Evolutionary conservation across 2,888 invertebrate genomes (phyloP).

Genomic region (Arge pagana): DNA sequence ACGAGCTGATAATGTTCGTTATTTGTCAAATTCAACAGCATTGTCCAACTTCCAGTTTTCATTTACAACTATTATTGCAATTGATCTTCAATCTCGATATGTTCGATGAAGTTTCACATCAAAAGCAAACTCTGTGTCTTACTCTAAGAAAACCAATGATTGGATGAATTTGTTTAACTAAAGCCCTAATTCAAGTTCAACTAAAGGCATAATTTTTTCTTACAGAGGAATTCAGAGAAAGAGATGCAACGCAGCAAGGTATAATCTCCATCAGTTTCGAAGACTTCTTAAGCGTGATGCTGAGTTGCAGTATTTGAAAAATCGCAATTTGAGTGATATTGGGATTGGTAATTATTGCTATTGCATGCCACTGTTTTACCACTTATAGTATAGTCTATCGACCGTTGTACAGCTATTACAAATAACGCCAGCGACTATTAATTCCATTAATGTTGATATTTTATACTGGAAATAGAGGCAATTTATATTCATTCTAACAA

Average conservation of each 20-base stretch:
- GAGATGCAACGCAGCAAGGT: slow-evolving; percentile 81
- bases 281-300: slow-evolving; percentile 84
- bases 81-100: neutral
- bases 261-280: slow-evolving; percentile 86
- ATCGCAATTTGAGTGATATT: neutral
- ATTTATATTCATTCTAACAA: no score
- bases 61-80: no score
- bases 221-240: slow-evolving; percentile 79
- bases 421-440: no score
- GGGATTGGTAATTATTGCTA: neutral
- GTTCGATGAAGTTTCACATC: neutral
- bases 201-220: slow-evolving; percentile 13
- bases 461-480: no score
- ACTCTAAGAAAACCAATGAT: neutral
- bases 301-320: slow-evolving; percentile 69
- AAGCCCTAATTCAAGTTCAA: neutral
- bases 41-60: no score
- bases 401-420: no score
- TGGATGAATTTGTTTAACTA: neutral
- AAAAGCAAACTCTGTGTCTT: slow-evolving; percentile 16
- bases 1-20: no score
- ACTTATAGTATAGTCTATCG: no score
- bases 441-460: no score
- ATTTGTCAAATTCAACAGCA: no score
- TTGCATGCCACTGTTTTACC: no score